Evolutionary conservation across 2,888 invertebrate genomes (phyloP), one percentile per base, ranked within the genome.

Genomic region (Drosophila melanocephala): DNA sequence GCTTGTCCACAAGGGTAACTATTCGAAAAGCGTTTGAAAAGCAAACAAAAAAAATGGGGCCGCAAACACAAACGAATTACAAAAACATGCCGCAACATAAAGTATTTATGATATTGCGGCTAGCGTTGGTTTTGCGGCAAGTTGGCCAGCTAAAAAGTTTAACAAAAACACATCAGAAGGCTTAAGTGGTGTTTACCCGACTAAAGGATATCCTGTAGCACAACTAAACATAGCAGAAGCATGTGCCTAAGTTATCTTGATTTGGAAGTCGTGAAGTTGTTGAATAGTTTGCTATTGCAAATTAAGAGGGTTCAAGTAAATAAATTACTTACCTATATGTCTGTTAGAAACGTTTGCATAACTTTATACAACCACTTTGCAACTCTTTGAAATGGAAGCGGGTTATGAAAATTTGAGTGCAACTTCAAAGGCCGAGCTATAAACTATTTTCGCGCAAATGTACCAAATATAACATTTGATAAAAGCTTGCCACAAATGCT

Each of bases 21-120:
- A 77, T 82, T 74, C 63, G 14, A 59, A 71, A 72, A 65, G 42
- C 72, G 68, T 76, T 71, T 68, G 30, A 63, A 28, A 55, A 33
- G 3, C 6, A 53, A 42, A 1, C 28, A 56, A 16, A 47, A 72
- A 77, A 77, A 74, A 74, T 55, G 51, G 71, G 70, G 72, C 62
- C 72, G 30, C 75, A 70, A 63, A 64, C 70, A 71, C 75, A 61
- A 75, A 57, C 73, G 52, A 72, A 79, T 69, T 68, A 69, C 62
- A 80, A 80, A 80, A 74, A 70, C 79, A 63, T 72, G 73, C 89
- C 85, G 75, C 85, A 87, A 79, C 72, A 85, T 87, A 83, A 89
- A 87, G 85, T 87, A 87, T 87, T 89, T 87, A 89, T 87, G 83
- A 87, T 87, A 72, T 79, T 86, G 86, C 84, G 86, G 86, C 55